Percentiles rank a stretch among this genome's conserved stretches.
Conservation (phyloP, 2,797 vertebrate species). For the Acrocephalus scirpaceus region DNA sequence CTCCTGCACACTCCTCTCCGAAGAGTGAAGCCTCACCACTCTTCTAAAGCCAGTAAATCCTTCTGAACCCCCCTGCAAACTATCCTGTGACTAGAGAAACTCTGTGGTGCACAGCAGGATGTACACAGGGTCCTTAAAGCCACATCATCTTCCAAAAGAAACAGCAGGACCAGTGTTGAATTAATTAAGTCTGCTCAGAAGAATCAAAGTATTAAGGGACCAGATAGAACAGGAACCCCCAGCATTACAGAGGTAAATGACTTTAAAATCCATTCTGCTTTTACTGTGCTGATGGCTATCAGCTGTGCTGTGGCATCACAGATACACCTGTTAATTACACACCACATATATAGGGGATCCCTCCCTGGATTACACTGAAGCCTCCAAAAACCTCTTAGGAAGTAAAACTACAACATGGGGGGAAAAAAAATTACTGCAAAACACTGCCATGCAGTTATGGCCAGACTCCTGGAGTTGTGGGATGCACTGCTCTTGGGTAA, state of each 20-base stretch:
- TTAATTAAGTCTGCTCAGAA: neutral
- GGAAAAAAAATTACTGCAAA: neutral
- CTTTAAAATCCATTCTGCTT: neutral
- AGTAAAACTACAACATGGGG: neutral
- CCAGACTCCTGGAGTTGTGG: neutral
- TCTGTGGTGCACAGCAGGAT: neutral
- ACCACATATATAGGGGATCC: neutral
- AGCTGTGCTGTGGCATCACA: neutral
- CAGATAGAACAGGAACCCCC: neutral
- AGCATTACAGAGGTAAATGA: neutral
- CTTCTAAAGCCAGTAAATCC: neutral
- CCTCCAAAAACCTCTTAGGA: neutral
- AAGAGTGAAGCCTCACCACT: neutral
- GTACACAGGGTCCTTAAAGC: neutral
- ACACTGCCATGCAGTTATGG: neutral
- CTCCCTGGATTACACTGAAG: neutral
- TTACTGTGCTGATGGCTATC: neutral
- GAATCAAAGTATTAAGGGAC: neutral
- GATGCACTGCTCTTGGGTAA: neutral
- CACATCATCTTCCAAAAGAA: neutral
- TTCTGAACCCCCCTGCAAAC: neutral
- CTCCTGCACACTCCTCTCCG: neutral
- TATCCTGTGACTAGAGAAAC: neutral
- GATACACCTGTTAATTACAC: neutral
- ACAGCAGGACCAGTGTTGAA: neutral